A percentile compares a stretch with the other conserved stretches of the same genome.
Conservation (phyloP, 2,888 invertebrate species). For the Neoitamus cyanurus region DNA sequence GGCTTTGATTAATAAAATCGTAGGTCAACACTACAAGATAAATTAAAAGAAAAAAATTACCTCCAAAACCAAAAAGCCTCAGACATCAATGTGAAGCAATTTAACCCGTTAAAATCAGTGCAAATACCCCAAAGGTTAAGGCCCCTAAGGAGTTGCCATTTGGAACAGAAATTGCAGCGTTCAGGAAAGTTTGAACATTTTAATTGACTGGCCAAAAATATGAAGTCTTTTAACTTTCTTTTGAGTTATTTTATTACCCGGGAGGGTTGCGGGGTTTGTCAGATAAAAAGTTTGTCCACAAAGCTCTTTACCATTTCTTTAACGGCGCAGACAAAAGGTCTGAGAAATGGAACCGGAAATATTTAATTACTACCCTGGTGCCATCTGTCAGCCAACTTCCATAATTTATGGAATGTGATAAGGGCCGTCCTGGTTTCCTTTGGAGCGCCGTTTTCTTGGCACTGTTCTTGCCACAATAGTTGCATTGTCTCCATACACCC, state of each 20-base stretch:
- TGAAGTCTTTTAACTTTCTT: slow-evolving; percentile 43
- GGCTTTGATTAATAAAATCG: too few relatives aligned
- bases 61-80: background rate
- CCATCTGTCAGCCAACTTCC: slow-evolving; percentile 55
- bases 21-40: too few relatives aligned
- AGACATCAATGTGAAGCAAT: background rate
- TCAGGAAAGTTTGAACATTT: slow-evolving; percentile 28
- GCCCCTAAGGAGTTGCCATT: background rate
- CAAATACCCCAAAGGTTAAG: background rate
- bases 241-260: slow-evolving; percentile 30
- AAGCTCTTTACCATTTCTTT: slow-evolving; percentile 30
- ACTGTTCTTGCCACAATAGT: slow-evolving; percentile 26
- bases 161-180: background rate
- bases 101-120: background rate
- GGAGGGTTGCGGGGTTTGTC: background rate
- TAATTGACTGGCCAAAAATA: slow-evolving; percentile 40
- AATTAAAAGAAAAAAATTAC: too few relatives aligned
- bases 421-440: slow-evolving; percentile 14
- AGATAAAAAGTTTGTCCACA: slow-evolving; percentile 44
- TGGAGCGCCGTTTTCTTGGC: slow-evolving; percentile 32
- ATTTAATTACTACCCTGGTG: slow-evolving; percentile 57
- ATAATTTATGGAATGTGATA: slow-evolving; percentile 55
- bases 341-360: slow-evolving; percentile 55
- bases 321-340: slow-evolving; percentile 30
- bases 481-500: slow-evolving; percentile 6